phyloP scores from a whole-genome alignment of 1,140 invertebrate species.

The Pachyrhynchus sulphureomaculatus region DNA sequence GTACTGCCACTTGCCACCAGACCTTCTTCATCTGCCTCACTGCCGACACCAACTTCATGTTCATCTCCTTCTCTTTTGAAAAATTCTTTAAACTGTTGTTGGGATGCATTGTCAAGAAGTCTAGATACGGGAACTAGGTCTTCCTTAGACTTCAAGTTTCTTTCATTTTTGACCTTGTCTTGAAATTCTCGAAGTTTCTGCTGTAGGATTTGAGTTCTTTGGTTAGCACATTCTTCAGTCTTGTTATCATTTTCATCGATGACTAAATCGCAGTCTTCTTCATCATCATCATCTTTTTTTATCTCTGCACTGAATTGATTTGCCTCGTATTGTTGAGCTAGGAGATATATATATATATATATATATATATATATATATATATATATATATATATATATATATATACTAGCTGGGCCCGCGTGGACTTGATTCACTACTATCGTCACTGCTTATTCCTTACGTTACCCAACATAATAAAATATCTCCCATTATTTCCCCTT shows the following conservation, averaged over 20 bases:
- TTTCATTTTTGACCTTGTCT: constrained; percentile 32
- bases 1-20: constrained; percentile 68
- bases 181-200: constrained; percentile 49
- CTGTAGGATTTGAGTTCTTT: constrained; percentile 38
- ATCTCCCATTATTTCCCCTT: too few species aligned
- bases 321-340: constrained; percentile 71
- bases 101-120: constrained; percentile 76
- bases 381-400: too few species aligned
- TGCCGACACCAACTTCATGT: constrained; percentile 44
- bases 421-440: too few species aligned
- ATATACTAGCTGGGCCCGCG: too few species aligned
- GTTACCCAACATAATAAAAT: too few species aligned
- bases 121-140: constrained; percentile 78
- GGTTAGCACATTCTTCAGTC: constrained; percentile 27
- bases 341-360: too few species aligned
- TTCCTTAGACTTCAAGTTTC: constrained; percentile 49
- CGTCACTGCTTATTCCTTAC: too few species aligned
- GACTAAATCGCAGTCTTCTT: constrained; percentile 65
- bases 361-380: too few species aligned
- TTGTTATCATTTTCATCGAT: constrained; percentile 65
- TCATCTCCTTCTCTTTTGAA: constrained; percentile 56
- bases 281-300: constrained; percentile 57
- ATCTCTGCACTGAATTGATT: constrained; percentile 34
- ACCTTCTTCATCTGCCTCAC: constrained; percentile 73
- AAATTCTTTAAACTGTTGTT: constrained; percentile 63